Percentiles rank a stretch among this genome's conserved stretches.
Evolutionary conservation across 2,888 invertebrate species (phyloP).

Genomic region (Eristalis pertinax): DNA sequence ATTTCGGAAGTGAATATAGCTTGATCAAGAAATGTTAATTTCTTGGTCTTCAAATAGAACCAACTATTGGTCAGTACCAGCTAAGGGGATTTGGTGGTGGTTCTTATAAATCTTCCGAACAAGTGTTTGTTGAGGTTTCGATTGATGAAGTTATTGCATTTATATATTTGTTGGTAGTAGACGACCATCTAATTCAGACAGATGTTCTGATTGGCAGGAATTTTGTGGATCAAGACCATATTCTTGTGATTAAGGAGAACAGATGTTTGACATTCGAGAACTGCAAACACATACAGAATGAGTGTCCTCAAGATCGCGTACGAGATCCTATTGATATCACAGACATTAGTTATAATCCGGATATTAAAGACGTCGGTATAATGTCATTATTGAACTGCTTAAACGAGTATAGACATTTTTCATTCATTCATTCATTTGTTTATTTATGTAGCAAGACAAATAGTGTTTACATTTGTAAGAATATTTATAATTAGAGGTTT

Average conservation of each 20-base stretch:
- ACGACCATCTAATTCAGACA: constrained; percentile 13
- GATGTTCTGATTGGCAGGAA: constrained; percentile 19
- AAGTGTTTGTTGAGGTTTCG: constrained; percentile 11
- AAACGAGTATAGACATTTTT: constrained; percentile 30
- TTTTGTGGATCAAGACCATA: constrained; percentile 16
- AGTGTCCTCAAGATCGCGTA: too few relatives aligned
- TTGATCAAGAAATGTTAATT: constrained; percentile 1
- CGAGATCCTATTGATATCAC: too few relatives aligned
- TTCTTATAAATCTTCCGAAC: constrained; percentile 19
- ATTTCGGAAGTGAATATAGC: constrained; percentile 36
- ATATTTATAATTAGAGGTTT: too few relatives aligned
- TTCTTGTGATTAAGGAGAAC: constrained; percentile 25
- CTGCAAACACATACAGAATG: too few relatives aligned
- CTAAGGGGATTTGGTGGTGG: constrained; percentile 22
- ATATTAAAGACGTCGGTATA: not conserved
- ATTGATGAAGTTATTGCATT: constrained; percentile 12
- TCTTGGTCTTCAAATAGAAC: not conserved
- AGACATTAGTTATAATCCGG: not conserved
- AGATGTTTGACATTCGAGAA: not conserved
- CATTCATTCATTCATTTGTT: too few relatives aligned
- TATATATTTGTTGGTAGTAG: constrained; percentile 25
- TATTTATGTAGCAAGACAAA: too few relatives aligned
- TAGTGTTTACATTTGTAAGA: too few relatives aligned
- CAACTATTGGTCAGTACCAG: not conserved
- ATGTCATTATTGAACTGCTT: not conserved